Evolutionary conservation across 1,140 invertebrate species (phyloP), one percentile per base, ranked within the genome.

Genomic region (Cyrtorhinus lividipennis): DNA sequence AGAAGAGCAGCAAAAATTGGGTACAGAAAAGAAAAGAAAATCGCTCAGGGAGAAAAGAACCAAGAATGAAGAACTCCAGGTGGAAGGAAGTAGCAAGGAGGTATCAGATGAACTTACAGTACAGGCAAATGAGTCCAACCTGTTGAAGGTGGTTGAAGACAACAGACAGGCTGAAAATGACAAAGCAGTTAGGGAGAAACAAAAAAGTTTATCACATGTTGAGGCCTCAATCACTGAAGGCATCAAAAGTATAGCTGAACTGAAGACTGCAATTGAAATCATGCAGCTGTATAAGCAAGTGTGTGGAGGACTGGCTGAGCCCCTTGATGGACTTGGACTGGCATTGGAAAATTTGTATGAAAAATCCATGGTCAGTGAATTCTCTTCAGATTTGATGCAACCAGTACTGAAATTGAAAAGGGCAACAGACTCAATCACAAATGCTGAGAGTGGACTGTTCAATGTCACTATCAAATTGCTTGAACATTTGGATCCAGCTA

Each of bases 91-190:
- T 10, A 48, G 23, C 15, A 61, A 66, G 23, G 38, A 66, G 26
- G 61, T 66, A 64, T 27, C 18, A 12, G 66, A 65, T 15, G 63
- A 66, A 63, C 48, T 53, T 18, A 63, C 58, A 30, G 10, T 62
- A 15, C 5, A 38, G 30, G 30, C 15, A 8, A 15, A 38, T 38
- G 30, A 38, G 30, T 15, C 15, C 5, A 38, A 38, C 5, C 30
- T 5, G 30, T 15, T 5, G 30, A 38, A 38, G 15, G 5, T 15
- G 5, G 15, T 38, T 15, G 48, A 53, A 53, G 48, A 53, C 12
- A 59, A 63, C 56, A 60, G 66, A 44, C 18, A 57, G 24, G 30
- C 63, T n/a, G 18, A 48, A 18, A 24, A 18, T 2, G 58, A 59
- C n/a, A 26, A 30, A 22, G 18, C 5, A 20, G 20, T 20, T 53